Evolutionary conservation across 30 jellyfish, hydroid and myxozoan genomes (phyloP), one percentile per base, ranked within the genome.

Genomic region (Catostylus mosaicus): DNA sequence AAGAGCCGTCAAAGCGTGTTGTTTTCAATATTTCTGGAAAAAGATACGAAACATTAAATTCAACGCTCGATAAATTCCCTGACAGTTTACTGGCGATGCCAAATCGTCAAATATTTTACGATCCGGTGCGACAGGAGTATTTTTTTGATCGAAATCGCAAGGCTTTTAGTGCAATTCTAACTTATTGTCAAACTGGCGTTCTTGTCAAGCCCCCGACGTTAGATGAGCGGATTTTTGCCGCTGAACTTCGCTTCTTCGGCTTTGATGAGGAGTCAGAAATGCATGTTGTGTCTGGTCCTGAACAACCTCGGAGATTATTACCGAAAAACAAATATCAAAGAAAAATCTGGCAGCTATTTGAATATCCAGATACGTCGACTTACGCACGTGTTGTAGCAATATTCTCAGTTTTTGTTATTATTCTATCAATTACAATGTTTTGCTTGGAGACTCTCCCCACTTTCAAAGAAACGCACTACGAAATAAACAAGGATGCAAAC

Each of bases 101-200:
- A 31, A 96, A 92, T 45, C 67, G 98, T 26, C 96, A 92, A 33
- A 45, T 86, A 22, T 92, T 86, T 56, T 92, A 50, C 79, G 98
- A 92, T 36, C 92, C 96, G 37, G 54, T 56, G 32, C 45, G 57
- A 26, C 77, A 92, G 43, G 98, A 92, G 75, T 92, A 92, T 67
- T 92, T 92, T 69, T 92, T 92, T 61, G 98, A 92, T 57, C 88
- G 98, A 27, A 92, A 92, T 83, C 91, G 98, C 34, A 92, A 92
- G 67, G 96, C 97, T 35, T 92, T 92, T 62, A 92, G 96, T 31
- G 97, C 98, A 16, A 92, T 92, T 29, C 76, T 92, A 52, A 92
- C 98, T 30, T 92, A 92, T 67, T 92, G 97, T 52, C 98, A 92
- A 52, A 92, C 96, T 5, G 98, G 98, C 16, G 97, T 88, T 46